Percentiles rank a stretch among this genome's conserved stretches.
Evolutionary conservation across 2,888 invertebrate species (phyloP).

Genomic region (Oithona nana): DNA sequence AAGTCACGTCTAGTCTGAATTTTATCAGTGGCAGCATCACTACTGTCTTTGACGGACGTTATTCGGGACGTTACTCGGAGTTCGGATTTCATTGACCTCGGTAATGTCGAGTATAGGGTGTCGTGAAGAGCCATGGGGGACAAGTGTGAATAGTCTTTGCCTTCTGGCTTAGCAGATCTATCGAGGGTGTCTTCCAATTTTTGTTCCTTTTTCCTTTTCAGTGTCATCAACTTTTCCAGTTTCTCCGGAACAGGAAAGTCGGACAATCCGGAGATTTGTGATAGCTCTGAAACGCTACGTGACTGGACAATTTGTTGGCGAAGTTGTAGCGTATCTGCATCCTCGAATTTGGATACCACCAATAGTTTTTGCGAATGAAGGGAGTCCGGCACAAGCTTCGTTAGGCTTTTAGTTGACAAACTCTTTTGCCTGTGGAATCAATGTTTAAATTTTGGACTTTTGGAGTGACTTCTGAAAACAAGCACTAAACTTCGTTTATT

Average conservation of each 20-base stretch:
- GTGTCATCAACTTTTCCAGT: background rate
- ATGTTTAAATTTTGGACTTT: no score
- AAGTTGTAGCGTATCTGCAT: background rate
- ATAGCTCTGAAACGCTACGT: conserved; percentile 11
- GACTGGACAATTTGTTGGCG: conserved; percentile 1
- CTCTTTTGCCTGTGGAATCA: background rate
- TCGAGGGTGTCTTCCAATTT: background rate
- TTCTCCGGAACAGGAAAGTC: conserved; percentile 12
- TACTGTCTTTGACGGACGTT: no score
- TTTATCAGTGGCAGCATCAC: conserved; percentile 7
- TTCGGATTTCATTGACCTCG: conserved; percentile 12
- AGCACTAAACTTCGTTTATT: no score
- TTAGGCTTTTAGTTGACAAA: background rate
- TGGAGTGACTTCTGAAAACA: no score
- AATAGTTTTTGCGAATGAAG: background rate
- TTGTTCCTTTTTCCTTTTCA: background rate
- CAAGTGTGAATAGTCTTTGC: background rate
- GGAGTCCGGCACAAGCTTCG: background rate
- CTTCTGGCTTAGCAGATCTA: no score
- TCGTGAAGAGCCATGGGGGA: background rate
- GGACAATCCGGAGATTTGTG: conserved; percentile 9
- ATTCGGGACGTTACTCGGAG: conserved; percentile 1
- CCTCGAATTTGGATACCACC: conserved; percentile 4
- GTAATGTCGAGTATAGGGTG: background rate
- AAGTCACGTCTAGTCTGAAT: background rate